These are phyloP conservation scores for Cantharis rustica DNA, from an alignment of 2,888 invertebrate genomes.

Conservation along the genomic window DNA sequence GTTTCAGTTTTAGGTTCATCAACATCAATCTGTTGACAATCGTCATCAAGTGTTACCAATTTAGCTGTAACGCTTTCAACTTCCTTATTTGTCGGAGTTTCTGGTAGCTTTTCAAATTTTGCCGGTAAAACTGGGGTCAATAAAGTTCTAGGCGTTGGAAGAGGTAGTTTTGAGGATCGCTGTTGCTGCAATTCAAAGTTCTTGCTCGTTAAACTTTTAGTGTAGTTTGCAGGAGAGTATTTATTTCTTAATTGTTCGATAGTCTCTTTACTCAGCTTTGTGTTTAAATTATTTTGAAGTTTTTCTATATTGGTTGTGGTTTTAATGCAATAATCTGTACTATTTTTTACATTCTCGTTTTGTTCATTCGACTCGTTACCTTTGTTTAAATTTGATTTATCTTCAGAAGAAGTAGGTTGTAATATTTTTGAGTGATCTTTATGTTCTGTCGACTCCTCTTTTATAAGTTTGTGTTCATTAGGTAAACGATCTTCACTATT, in stretches of 20 bases:
- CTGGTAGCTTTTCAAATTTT: not conserved
- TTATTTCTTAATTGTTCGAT: conserved; percentile 38
- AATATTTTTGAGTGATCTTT: not conserved
- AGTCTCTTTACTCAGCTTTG: conserved; percentile 38
- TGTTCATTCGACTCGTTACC: not conserved
- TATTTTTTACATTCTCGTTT: not conserved
- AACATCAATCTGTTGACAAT: not conserved
- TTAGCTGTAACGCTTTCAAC: conserved; percentile 2
- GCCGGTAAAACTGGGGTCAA: not conserved
- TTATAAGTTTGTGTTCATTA: not conserved
- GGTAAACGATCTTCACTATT: not conserved
- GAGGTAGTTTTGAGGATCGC: conserved; percentile 13
- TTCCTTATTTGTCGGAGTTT: not conserved
- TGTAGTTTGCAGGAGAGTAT: conserved; percentile 46
- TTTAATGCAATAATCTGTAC: conserved; percentile 7
- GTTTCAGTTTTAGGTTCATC: not conserved
- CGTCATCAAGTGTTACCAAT: not conserved
- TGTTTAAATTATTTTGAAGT: conserved; percentile 26
- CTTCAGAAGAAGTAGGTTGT: not conserved
- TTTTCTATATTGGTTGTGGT: conserved; percentile 23
- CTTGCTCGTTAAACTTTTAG: conserved; percentile 32
- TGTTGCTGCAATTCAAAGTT: conserved; percentile 17
- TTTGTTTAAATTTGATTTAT: not conserved
- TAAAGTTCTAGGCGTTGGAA: conserved; percentile 13
- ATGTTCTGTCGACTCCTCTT: not conserved